Evolutionary conservation across 2,113 vertebrate genomes (phyloP).

Genomic region (Thalassoma bifasciatum): DNA sequence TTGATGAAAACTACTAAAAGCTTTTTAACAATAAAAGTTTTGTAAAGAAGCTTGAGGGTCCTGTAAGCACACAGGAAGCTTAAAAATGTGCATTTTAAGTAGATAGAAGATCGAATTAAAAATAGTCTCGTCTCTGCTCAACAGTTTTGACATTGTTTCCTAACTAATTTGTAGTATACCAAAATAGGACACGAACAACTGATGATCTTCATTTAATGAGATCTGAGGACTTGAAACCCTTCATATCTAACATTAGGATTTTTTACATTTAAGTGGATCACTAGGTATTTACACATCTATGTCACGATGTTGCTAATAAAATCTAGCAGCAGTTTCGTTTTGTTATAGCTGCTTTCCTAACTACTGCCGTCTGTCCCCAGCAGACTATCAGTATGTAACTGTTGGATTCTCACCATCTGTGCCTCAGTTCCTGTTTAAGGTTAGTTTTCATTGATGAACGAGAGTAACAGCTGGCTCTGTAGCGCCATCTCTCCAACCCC

Average conservation of each 20-base stretch:
- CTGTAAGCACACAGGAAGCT: no score
- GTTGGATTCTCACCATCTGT: conserved; percentile 62
- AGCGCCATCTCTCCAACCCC: conserved; percentile 57
- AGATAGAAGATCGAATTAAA: no score
- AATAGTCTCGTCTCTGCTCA: no score
- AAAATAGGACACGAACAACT: no score
- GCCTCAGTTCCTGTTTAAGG: conserved; percentile 55
- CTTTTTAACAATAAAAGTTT: no score
- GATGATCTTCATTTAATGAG: no score
- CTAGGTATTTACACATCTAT: neutral
- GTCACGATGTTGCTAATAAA: conserved; percentile 6
- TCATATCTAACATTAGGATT: neutral
- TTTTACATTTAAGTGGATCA: neutral
- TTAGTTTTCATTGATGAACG: conserved; percentile 70
- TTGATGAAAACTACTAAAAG: no score
- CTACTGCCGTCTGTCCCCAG: conserved; percentile 23
- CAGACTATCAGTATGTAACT: conserved; percentile 29
- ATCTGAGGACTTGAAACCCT: neutral
- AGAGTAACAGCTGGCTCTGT: conserved; percentile 80
- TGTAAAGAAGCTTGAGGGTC: no score
- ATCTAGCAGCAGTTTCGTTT: conserved; percentile 5
- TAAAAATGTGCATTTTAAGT: no score
- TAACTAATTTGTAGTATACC: no score
- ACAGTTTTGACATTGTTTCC: no score
- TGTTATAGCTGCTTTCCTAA: conserved; percentile 34